Conservation (phyloP, 2,113 vertebrate species). For the Pygoscelis adeliae region DNA sequence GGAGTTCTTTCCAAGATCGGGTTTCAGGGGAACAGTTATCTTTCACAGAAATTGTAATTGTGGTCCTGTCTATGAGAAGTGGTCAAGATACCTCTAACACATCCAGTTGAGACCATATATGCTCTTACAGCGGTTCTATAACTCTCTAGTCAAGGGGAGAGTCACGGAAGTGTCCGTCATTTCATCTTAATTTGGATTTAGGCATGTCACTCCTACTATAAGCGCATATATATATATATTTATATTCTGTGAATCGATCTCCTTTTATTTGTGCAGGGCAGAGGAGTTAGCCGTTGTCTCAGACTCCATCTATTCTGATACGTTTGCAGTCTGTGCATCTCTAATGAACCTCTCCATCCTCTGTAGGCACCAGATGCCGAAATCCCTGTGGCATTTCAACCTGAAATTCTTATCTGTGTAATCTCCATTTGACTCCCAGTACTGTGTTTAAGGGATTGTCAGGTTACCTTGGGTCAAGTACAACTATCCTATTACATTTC, state of each 20-base stretch:
- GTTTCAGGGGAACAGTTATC: neutral
- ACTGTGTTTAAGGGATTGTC: neutral
- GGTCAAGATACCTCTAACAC: fast-evolving
- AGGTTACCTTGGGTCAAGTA: neutral
- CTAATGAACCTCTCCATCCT: neutral
- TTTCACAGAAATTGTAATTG: fast-evolving
- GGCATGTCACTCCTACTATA: neutral
- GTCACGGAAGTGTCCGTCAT: neutral
- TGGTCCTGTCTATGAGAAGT: fast-evolving
- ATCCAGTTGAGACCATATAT: neutral
- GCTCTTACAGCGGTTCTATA: neutral
- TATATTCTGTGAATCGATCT: no score
- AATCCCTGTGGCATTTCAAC: neutral
- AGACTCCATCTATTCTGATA: neutral
- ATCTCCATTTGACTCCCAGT: neutral
- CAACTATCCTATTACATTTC: neutral
- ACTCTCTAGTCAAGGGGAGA: neutral
- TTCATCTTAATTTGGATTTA: neutral
- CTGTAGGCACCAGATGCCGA: neutral
- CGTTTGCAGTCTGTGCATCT: neutral
- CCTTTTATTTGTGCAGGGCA: neutral
- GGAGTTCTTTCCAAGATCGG: neutral
- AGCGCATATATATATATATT: neutral
- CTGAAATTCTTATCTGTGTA: neutral
- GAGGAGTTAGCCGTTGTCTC: neutral